Evolutionary conservation across 2,888 invertebrate species (phyloP).

Genomic region (Argyra leucocephala): DNA sequence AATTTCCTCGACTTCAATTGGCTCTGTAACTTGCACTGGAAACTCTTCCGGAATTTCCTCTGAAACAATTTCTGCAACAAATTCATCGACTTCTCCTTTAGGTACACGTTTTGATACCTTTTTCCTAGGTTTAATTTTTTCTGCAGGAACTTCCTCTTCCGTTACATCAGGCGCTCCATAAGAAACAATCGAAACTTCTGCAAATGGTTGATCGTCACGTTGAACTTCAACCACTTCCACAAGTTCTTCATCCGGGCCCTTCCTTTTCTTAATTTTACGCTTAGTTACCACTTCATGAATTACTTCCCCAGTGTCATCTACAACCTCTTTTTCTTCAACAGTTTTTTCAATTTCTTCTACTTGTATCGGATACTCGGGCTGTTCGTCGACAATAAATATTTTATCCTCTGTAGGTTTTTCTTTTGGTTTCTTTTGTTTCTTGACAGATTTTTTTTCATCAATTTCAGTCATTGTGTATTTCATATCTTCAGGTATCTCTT

Average conservation of each 20-base stretch:
- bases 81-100: constrained; percentile 32
- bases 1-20: constrained; percentile 32
- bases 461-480: constrained; percentile 16
- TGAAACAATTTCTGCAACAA: background rate
- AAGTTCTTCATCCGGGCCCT: constrained; percentile 38
- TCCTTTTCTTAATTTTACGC: constrained; percentile 41
- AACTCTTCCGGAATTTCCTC: background rate
- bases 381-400: constrained; percentile 28
- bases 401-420: constrained; percentile 18
- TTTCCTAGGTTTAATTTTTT: constrained; percentile 19
- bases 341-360: constrained; percentile 40
- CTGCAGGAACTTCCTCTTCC: constrained; percentile 11
- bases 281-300: constrained; percentile 42
- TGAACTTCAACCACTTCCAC: constrained; percentile 40
- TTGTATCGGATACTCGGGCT: constrained; percentile 25
- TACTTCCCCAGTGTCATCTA: constrained; percentile 39
- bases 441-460: constrained; percentile 14
- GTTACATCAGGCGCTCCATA: constrained; percentile 22
- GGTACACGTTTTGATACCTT: constrained; percentile 18
- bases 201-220: constrained; percentile 36
- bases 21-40: constrained; percentile 31
- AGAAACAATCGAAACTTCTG: constrained; percentile 33
- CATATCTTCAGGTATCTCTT: constrained; percentile 24
- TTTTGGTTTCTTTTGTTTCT: constrained; percentile 23
- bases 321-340: constrained; percentile 40